Evolutionary conservation across 2,797 vertebrate genomes (phyloP), one percentile per base, ranked within the genome.

Genomic region (Acipenser ruthenus): DNA sequence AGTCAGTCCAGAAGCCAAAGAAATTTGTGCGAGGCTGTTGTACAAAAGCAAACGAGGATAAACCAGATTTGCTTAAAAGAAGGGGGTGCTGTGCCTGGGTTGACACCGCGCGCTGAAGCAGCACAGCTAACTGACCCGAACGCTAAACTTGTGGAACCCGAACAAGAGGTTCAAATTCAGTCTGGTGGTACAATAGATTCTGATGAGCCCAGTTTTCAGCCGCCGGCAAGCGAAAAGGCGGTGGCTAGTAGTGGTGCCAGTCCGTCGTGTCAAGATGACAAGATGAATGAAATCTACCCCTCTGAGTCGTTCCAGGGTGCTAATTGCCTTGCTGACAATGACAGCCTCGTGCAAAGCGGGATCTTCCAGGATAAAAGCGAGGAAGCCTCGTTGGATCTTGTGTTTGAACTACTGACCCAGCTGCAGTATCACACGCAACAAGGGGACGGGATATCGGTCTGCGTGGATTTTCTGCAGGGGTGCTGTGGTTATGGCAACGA

Each of bases 341-440:
- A 79, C 78, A 72, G 87, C 73, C 74, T 85, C 82, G 64, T 86
- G 92, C 80, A 88, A 78, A 74, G 78, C 60, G 87, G 84, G 73
- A 89, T 99, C 82, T 99, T 99, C 87, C 92, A 94, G 90, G 90
- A 94, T 76, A 97, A 99, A 88, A 98, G 93, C 13, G 97, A 99
- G 69, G 97, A 99, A 73, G 95, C 95, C 68, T 98, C 97, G 67
- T 87, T 99, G 71, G 95, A 98, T 78, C 86, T 99, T 72, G 95
- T 98, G 58, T 99, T 99, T 76, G 95, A 98, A 82, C 91, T 99
- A 68, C 82, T 99, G 79, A 99, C 95, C 70, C 96, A 99, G 83
- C 88, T 98, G 76, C 96, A 99, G 72, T 98, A 98, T 84, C 96
- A 98, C 78, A 97, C 94, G 13, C 97, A 97, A 78, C 94, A 95